phyloP scores from a whole-genome alignment of 2,797 vertebrate species.

The Falco columbarius region DNA sequence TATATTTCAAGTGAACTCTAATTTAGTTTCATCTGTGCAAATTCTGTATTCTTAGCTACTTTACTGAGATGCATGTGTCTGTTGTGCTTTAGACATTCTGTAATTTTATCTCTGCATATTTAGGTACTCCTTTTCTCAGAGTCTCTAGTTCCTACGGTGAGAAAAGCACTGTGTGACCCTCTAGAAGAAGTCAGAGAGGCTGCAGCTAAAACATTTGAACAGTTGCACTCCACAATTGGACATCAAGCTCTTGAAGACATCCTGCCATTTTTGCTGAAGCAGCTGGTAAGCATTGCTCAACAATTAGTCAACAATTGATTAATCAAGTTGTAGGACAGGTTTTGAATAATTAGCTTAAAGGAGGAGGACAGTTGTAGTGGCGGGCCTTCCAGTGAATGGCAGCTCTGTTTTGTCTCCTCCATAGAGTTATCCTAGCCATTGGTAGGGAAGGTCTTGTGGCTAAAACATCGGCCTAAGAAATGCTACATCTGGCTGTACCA shows the following conservation, averaged over 20 bases:
- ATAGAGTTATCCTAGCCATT: not conserved
- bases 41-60: not conserved
- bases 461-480: not conserved
- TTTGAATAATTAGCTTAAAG: not conserved
- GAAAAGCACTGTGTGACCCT: constrained; percentile 96
- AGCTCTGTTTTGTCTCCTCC: not conserved
- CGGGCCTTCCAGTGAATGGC: not conserved
- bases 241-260: constrained; percentile 98
- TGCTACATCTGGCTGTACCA: not conserved
- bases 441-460: not conserved
- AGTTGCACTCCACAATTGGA: constrained; percentile 96
- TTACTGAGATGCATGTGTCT: not conserved
- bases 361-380: not conserved
- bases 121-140: constrained; percentile 97
- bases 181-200: constrained; percentile 96
- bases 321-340: not conserved
- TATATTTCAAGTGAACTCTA: not conserved
- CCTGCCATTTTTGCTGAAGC: constrained; percentile 91
- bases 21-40: not conserved
- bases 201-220: constrained; percentile 97
- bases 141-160: constrained; percentile 94
- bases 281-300: constrained; percentile 84
- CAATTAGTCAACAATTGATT: not conserved
- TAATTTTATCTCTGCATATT: not conserved
- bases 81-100: not conserved